Conservation (phyloP, 2,888 invertebrate species). For the Pseudolycoriella hygida region DNA sequence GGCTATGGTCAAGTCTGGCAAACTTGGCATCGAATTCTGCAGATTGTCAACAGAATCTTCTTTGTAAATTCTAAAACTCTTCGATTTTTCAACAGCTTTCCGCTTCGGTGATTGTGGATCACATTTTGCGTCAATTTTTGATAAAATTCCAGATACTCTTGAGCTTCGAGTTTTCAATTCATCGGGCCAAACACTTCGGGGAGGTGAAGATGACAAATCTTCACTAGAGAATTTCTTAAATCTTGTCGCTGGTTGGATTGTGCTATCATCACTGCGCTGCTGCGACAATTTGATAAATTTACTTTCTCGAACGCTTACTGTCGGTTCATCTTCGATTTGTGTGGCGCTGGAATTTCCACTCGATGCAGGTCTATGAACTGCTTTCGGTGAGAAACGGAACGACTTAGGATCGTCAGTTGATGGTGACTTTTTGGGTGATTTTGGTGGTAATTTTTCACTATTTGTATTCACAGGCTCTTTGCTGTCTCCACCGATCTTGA, state of each 20-base stretch:
- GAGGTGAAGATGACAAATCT: slow-evolving; percentile 18
- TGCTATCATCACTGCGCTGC: not conserved
- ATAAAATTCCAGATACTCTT: slow-evolving; percentile 29
- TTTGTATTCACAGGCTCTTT: slow-evolving; percentile 13
- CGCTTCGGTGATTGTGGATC: slow-evolving; percentile 29
- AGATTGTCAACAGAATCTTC: slow-evolving; percentile 20
- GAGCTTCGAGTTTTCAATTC: slow-evolving; percentile 19
- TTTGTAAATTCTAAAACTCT: slow-evolving; percentile 47
- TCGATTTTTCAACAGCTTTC: slow-evolving; percentile 49
- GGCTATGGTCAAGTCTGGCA: slow-evolving; percentile 20
- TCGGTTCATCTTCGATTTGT: not conserved
- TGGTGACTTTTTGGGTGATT: slow-evolving; percentile 14
- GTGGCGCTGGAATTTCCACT: not conserved
- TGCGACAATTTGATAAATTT: not conserved
- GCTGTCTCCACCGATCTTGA: slow-evolving; percentile 28
- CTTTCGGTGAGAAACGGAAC: slow-evolving; percentile 1
- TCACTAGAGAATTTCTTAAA: not conserved
- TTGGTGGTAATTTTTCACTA: slow-evolving; percentile 15
- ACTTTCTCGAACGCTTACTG: not conserved
- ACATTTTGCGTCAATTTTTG: slow-evolving; percentile 34
- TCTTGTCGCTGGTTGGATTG: slow-evolving; percentile 11
- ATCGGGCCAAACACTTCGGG: slow-evolving; percentile 26
- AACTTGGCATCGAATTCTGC: slow-evolving; percentile 20
- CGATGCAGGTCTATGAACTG: not conserved
- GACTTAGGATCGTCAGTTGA: slow-evolving; percentile 12